Conservation (phyloP, 2,797 vertebrate genomes). For the Chaenodraco wilsoni region DNA sequence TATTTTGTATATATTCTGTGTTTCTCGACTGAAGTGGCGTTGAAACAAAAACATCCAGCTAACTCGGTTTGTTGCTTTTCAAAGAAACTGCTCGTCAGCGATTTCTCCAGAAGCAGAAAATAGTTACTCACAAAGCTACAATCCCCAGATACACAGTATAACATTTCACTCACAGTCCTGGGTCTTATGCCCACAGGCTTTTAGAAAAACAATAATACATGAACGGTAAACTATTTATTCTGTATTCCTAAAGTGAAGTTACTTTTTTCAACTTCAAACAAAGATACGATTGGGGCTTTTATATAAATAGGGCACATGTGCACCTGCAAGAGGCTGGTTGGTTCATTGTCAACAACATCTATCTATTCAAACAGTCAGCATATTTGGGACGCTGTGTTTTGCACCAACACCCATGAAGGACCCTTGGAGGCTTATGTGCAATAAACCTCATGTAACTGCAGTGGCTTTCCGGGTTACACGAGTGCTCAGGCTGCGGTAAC, state of each 20-base stretch:
- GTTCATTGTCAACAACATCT: slow-evolving; percentile 54
- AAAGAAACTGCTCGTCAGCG: slow-evolving; percentile 55
- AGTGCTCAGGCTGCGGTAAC: neutral
- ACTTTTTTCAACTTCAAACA: slow-evolving; percentile 27
- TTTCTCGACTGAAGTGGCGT: slow-evolving; percentile 44
- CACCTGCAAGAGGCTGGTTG: slow-evolving; percentile 3
- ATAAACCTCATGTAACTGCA: slow-evolving; percentile 24
- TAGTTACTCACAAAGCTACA: slow-evolving; percentile 55
- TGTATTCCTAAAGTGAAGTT: slow-evolving; percentile 16
- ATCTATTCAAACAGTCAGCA: slow-evolving; percentile 30
- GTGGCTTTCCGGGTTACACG: slow-evolving; percentile 2
- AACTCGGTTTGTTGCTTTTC: slow-evolving; percentile 59
- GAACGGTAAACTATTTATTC: slow-evolving; percentile 31
- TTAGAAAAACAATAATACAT: slow-evolving; percentile 25
- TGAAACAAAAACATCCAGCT: slow-evolving; percentile 61
- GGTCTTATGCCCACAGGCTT: slow-evolving; percentile 29
- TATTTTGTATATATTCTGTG: slow-evolving; percentile 46
- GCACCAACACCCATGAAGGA: slow-evolving; percentile 21
- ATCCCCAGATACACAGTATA: slow-evolving; percentile 7
- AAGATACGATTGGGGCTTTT: slow-evolving; percentile 25
- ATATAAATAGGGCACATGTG: slow-evolving; percentile 13
- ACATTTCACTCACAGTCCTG: slow-evolving; percentile 38
- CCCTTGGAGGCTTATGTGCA: slow-evolving; percentile 2
- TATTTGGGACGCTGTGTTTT: slow-evolving; percentile 11
- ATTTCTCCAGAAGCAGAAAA: slow-evolving; percentile 48